Evolutionary conservation across 1,140 invertebrate species (phyloP), one percentile per base, ranked within the genome.

Genomic region (Diorhabda sublineata): DNA sequence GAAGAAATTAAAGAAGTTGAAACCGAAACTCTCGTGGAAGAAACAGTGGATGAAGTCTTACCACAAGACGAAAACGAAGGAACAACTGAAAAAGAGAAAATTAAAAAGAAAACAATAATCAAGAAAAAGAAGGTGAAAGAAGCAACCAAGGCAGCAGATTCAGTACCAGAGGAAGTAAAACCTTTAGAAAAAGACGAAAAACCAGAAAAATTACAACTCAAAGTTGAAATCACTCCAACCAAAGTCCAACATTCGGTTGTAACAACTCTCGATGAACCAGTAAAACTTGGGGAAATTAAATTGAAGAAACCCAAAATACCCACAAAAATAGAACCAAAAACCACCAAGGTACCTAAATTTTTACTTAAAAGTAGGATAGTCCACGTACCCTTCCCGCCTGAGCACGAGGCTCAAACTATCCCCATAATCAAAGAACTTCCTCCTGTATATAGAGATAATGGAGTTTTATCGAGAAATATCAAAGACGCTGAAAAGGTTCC

Each of bases 391-490:
- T 91, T 87, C 82, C 89, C 88, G 9, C 84, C 88, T 52, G 9
- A 67, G 42, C 65, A 68, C n/a, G 78, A 80, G 68, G 66, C 79
- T 56, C 77, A 87, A 68, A 75, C 83, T 69, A 82, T 82, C 67
- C 86, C 86, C 5, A 63, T 78, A n/a, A 79, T 89, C 6, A 84
- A 78, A 6, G 69, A 78, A 58, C 71, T 89, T 2, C 83, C 85
- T 71, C 82, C 85, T 79, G 80, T 86, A 44, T 66, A 73, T 42
- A 77, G 81, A 59, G 83, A 91, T 79, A 84, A 85, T 75, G 90
- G 90, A 45, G 85, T 88, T 69, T 74, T 92, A 11, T 91, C 89
- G 0, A 82, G 90, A 79, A 92, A 90, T 80, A 81, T 88, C 3
- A 85, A 88, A 81, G 90, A 92, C 80, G 89, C 90, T 4, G 79